phyloP scores from a whole-genome alignment of 2,113 vertebrate species.

The Lamprologus sp. region DNA sequence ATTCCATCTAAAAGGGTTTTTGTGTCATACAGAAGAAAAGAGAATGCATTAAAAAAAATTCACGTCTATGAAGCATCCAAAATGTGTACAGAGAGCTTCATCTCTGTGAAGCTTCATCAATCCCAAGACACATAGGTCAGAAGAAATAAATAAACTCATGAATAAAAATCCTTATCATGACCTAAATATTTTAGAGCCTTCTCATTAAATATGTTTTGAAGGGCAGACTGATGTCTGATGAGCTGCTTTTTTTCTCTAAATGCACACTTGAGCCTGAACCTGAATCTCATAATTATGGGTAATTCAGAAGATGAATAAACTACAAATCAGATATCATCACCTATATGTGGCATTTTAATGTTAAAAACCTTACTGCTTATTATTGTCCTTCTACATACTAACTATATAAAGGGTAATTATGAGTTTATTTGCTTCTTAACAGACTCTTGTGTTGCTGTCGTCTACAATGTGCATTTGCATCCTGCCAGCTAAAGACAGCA shows the following conservation, averaged over 20 bases:
- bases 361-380: not conserved
- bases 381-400: not conserved
- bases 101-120: not conserved
- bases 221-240: not conserved
- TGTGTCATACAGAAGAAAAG: not conserved
- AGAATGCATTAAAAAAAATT: not conserved
- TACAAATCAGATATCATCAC: not conserved
- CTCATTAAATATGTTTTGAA: not conserved
- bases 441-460: not conserved
- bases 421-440: not conserved
- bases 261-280: not conserved
- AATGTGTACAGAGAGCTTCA: not conserved
- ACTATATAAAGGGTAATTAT: not conserved
- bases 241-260: not conserved
- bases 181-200: not conserved
- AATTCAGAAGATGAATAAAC: not conserved
- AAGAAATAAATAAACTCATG: not conserved
- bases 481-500: not conserved
- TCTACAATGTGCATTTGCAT: not conserved
- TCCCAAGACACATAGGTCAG: not conserved
- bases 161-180: not conserved
- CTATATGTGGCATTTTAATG: not conserved
- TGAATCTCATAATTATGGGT: not conserved
- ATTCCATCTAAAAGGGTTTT: not conserved
- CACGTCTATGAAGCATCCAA: not conserved